Evolutionary conservation across 2,113 vertebrate species (phyloP), one percentile per base, ranked within the genome.

Genomic region (Psettodes erumei): DNA sequence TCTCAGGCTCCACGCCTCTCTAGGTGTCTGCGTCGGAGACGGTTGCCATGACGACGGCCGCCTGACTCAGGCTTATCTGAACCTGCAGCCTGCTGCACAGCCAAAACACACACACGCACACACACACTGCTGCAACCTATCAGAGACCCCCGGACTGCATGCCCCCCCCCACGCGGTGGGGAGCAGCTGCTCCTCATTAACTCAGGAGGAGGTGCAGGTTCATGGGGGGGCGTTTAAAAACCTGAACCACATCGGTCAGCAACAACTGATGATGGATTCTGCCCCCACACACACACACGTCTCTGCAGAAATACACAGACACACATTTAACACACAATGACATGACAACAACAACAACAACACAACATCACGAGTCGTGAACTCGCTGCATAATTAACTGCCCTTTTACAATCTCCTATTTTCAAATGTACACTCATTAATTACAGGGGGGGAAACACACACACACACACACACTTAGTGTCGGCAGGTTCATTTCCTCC

Each of bases 151-250:
- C 75, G 35, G 50, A n/a, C n/a, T n/a, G n/a, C n/a, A n/a, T n/a
- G n/a, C n/a, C n/a, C n/a, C n/a, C n/a, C n/a, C n/a, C n/a, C n/a
- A n/a, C n/a, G n/a, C n/a, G n/a, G n/a, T n/a, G n/a, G n/a, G n/a
- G n/a, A n/a, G n/a, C 55, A 23, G 83, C 61, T 58, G 67, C 76
- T 54, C 23, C 68, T 73, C 45, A 47, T 81, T 67, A 81, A 67
- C 54, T 23, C 56, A 6, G 70, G 71, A 66, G 79, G 65, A 32
- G 45, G 61, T 40, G 62, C 60, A 63, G 71, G 79, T 79, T 85
- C 70, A 82, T 23, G n/a, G n/a, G n/a, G n/a, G n/a, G n/a, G n/a
- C n/a, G n/a, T n/a, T n/a, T n/a, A n/a, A n/a, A n/a, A n/a, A n/a
- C n/a, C 33, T 53, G 38, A 23, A 70, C 56, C 13, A 25, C 25